Base-by-base conservation (phyloP, 1,140 invertebrate genomes). In the Drosophila eugracilis region DNA sequence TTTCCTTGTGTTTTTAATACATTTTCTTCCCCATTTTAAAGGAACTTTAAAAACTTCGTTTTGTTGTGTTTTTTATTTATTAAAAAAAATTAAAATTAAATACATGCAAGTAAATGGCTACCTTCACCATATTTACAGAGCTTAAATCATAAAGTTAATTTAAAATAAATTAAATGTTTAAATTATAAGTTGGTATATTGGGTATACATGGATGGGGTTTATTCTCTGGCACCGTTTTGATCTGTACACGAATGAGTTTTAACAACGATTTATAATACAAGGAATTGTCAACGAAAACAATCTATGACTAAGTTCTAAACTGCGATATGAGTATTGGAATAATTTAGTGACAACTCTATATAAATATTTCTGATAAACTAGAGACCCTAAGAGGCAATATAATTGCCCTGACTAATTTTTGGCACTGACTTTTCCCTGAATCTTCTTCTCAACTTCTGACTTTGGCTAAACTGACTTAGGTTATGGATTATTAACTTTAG, bases 381-480 rank as follows among this genome's bases (percentile, higher is more conserved):
- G 32, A 24, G 45, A 76, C 63, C 63, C 84, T 89, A 84, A 84
- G 37, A 44, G 69, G 85, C 85, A 89, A 89, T 89, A 84, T 48
- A 77, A 89, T 89, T 84, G 85, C 76, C 60, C 54, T 77, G 76
- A 89, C 85, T 89, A 89, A 89, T 89, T 77, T 89, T 89, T 89
- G 85, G 84, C 85, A 89, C 76, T 89, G 76, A 83, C 65, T 70
- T 74, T 58, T 85, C 76, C 74, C 57, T 76, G 66, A 70, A 52
- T 65, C 44, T 50, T n/a, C n/a, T n/a, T n/a, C n/a, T n/a, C n/a
- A 36, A 60, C 50, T 76, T 39, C 53, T 67, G 69, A 69, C 65
- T 57, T 57, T 59, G 55, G 55, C 50, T 73, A 75, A 36, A 74
- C n/a, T 55, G 42, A 62, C 7, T 39, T 30, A 44, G 52, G 3